Percentiles rank a stretch among this genome's conserved stretches.
phyloP scores from a whole-genome alignment of 2,113 vertebrate species.

The Panthera tigris region DNA sequence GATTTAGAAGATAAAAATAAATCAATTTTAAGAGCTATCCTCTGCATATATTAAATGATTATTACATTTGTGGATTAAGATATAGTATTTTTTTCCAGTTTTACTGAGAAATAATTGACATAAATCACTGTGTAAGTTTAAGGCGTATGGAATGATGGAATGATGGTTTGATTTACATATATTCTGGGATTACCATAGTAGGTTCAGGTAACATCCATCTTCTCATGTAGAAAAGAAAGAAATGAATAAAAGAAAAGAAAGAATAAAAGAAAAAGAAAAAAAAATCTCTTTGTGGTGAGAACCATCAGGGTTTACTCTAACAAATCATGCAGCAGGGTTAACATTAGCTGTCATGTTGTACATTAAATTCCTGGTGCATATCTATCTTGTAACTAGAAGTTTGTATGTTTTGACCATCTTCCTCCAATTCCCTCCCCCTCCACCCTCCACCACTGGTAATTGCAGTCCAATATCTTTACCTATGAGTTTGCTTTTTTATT shows the following conservation, averaged over 20 bases:
- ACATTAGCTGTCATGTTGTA: not conserved
- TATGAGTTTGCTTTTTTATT: not conserved
- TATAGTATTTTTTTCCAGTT: not conserved
- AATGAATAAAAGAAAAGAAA: not conserved
- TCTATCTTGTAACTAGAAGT: not conserved
- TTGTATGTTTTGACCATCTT: not conserved
- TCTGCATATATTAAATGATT: conserved; percentile 32
- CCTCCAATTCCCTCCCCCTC: not conserved
- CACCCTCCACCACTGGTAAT: not conserved
- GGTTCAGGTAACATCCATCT: not conserved
- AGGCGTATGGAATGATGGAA: not conserved
- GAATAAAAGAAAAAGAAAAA: not conserved
- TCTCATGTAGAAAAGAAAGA: not conserved
- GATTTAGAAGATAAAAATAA: not conserved
- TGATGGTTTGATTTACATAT: not conserved
- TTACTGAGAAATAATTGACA: not conserved
- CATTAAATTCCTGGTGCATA: too few species aligned
- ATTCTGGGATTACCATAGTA: not conserved
- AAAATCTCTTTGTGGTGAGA: not conserved
- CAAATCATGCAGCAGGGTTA: not conserved
- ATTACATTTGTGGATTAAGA: conserved; percentile 11
- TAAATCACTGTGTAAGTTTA: not conserved
- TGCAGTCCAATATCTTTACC: not conserved
- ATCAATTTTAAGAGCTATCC: conserved; percentile 4
- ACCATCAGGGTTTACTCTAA: not conserved